Percentiles rank a stretch among this genome's conserved stretches.
Evolutionary conservation across 2,888 invertebrate genomes (phyloP).

Genomic region (Andrena flavipes): DNA sequence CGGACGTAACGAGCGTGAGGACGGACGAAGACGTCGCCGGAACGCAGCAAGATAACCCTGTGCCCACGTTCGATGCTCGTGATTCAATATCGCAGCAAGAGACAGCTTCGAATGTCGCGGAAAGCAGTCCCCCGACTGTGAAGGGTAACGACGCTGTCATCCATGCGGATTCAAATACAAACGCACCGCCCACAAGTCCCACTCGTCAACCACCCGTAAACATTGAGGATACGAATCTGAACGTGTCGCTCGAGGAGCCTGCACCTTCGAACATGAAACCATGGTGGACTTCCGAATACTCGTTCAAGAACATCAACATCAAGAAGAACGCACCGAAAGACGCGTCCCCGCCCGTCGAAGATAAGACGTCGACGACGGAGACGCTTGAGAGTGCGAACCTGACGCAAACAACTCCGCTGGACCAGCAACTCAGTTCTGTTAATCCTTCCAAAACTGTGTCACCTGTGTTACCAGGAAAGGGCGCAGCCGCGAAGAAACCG

Average conservation of each 20-base stretch:
- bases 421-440: not conserved
- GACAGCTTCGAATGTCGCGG: not conserved
- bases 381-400: rapidly evolving
- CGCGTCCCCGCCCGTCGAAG: rapidly evolving
- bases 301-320: conserved; percentile 55
- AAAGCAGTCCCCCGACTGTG: not conserved
- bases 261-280: conserved; percentile 55
- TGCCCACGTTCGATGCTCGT: not conserved
- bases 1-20: not conserved
- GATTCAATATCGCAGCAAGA: not conserved
- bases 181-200: not conserved
- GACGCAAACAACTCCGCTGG: not conserved
- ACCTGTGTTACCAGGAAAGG: not conserved
- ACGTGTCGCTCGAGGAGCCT: conserved; percentile 16
- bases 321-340: not conserved
- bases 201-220: not conserved
- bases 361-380: no score
- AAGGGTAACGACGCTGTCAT: not conserved
- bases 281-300: conserved; percentile 69
- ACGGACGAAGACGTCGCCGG: not conserved
- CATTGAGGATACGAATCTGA: not conserved
- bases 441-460: not conserved
- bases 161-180: not conserved
- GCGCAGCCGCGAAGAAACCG: not conserved
- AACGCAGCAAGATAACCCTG: not conserved